Evolutionary conservation across 2,113 vertebrate genomes (phyloP).

Genomic region (Stomatorhinus ivindoensis): DNA sequence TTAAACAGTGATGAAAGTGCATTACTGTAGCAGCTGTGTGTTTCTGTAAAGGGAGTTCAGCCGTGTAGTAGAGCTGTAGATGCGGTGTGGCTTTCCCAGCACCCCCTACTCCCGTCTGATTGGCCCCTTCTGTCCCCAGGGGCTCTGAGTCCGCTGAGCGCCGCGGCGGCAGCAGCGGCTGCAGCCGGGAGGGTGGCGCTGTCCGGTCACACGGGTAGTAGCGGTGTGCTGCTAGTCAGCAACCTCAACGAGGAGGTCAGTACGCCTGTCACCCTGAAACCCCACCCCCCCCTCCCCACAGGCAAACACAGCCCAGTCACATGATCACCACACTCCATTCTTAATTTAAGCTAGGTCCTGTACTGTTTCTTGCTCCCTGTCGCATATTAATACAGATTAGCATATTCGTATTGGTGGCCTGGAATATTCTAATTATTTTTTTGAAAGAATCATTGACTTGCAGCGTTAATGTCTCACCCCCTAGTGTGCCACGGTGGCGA

Average conservation of each 20-base stretch:
- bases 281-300: neutral
- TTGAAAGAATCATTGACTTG: neutral
- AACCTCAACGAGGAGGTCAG: conserved; percentile 98
- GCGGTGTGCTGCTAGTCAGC: conserved; percentile 91
- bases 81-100: neutral
- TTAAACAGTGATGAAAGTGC: neutral
- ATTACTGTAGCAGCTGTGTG: neutral
- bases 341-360: conserved; percentile 42
- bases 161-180: conserved; percentile 85
- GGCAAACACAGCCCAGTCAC: conserved; percentile 13
- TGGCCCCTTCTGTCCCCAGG: conserved; percentile 58
- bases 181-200: conserved; percentile 87
- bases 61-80: neutral
- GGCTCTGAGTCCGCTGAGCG: conserved; percentile 89
- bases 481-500: neutral
- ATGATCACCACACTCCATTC: conserved; percentile 24
- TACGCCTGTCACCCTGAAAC: conserved; percentile 38
- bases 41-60: neutral
- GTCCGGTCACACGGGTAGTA: conserved; percentile 81
- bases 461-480: neutral
- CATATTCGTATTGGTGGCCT: neutral
- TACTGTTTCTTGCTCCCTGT: neutral
- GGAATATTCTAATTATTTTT: neutral
- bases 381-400: neutral
- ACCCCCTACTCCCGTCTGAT: neutral